phyloP scores from a whole-genome alignment of 2,888 invertebrate genomes.

The Agrochola lychnidis region DNA sequence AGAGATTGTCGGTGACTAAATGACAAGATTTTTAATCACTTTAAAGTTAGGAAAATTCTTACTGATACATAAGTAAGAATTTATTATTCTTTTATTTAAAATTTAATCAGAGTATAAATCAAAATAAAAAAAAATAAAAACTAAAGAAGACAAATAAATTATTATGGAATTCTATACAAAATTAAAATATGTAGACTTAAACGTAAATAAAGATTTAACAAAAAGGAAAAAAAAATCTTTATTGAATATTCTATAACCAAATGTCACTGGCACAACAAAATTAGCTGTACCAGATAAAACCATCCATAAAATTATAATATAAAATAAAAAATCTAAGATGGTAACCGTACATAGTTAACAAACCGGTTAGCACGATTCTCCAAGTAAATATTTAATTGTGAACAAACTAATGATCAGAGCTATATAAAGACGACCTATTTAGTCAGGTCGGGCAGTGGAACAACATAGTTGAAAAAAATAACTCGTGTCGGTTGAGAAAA shows the following conservation, averaged over 20 bases:
- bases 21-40: neutral
- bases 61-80: neutral
- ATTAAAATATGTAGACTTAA: neutral
- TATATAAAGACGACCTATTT: slow-evolving; percentile 51
- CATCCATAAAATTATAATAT: neutral
- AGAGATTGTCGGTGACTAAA: neutral
- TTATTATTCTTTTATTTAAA: too few relatives aligned
- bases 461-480: slow-evolving; percentile 15
- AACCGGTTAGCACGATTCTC: slow-evolving; percentile 32
- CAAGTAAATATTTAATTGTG: slow-evolving; percentile 22
- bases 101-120: too few relatives aligned
- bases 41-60: neutral
- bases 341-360: slow-evolving; percentile 17
- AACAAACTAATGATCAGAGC: slow-evolving; percentile 4
- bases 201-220: too few relatives aligned
- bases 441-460: slow-evolving; percentile 30
- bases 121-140: neutral
- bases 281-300: neutral
- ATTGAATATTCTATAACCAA: neutral
- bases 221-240: neutral
- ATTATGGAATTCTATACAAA: neutral
- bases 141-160: too few relatives aligned
- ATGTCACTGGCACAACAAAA: neutral
- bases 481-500: slow-evolving; percentile 39
- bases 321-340: slow-evolving; percentile 21